phyloP scores from a whole-genome alignment of 2,888 invertebrate genomes.

The Alloplasta piceator region DNA sequence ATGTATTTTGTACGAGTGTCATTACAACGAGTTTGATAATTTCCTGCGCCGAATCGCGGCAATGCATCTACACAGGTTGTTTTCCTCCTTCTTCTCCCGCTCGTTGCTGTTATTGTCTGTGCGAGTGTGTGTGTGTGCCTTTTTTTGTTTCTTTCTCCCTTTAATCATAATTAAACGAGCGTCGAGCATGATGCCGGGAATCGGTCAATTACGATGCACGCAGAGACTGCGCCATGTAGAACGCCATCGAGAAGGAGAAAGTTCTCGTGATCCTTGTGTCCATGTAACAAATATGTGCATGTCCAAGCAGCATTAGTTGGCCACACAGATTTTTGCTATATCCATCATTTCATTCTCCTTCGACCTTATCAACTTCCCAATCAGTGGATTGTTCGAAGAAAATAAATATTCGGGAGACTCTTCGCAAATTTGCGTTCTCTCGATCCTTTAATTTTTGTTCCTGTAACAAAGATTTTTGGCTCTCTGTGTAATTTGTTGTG shows the following conservation, averaged over 20 bases:
- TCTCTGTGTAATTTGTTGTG: too few species aligned
- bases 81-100: constrained; percentile 6
- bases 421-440: too few species aligned
- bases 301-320: background rate
- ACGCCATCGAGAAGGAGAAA: constrained; percentile 69
- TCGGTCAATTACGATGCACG: constrained; percentile 71
- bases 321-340: background rate
- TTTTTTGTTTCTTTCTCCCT: constrained; percentile 4
- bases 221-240: constrained; percentile 6
- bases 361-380: too few species aligned
- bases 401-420: too few species aligned
- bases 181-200: constrained; percentile 74
- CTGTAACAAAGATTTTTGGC: too few species aligned
- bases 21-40: constrained; percentile 46
- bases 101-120: background rate
- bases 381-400: too few species aligned
- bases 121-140: too few species aligned
- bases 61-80: constrained; percentile 43
- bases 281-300: constrained; percentile 19
- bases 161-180: constrained; percentile 72
- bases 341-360: background rate
- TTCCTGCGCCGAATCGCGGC: constrained; percentile 37
- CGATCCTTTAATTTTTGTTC: too few species aligned
- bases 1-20: constrained; percentile 24
- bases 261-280: constrained; percentile 60